Conservation (phyloP, 1,140 invertebrate species). For the Ooceraea biroi region DNA sequence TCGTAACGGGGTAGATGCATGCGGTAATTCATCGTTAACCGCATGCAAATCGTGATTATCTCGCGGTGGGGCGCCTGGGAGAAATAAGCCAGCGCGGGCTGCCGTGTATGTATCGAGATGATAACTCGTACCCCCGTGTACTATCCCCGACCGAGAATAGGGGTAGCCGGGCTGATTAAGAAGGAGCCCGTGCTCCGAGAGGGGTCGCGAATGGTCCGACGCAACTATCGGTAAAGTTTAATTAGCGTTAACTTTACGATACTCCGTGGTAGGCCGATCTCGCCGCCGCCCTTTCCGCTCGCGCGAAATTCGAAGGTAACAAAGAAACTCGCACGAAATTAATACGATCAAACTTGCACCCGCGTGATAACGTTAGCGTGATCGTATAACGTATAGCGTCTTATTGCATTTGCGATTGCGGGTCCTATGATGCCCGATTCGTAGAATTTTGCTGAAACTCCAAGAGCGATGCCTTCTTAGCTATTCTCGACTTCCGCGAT, state of each 20-base stretch:
- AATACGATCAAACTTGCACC: conserved; percentile 25
- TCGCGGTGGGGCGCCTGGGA: conserved; percentile 41
- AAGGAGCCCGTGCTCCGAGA: conserved; percentile 40
- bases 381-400: background rate
- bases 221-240: conserved; percentile 64
- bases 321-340: conserved; percentile 26
- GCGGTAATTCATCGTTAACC: conserved; percentile 54
- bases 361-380: background rate
- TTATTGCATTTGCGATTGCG: background rate
- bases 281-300: conserved; percentile 22
- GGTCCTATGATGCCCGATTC: background rate
- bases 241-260: conserved; percentile 66
- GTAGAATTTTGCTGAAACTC: background rate
- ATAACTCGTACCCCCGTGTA: conserved; percentile 60
- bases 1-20: background rate
- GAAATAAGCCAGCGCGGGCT: conserved; percentile 42
- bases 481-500: background rate
- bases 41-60: conserved; percentile 52
- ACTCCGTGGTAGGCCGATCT: conserved; percentile 39
- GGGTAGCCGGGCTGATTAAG: conserved; percentile 49
- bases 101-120: conserved; percentile 58
- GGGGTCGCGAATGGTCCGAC: conserved; percentile 45
- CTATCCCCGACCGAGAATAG: conserved; percentile 51
- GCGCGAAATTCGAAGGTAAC: conserved; percentile 26
- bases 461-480: background rate